A percentile compares a stretch with the other conserved stretches of the same genome.
phyloP scores from a whole-genome alignment of 2,113 vertebrate species.

The Danionella cerebrum region DNA sequence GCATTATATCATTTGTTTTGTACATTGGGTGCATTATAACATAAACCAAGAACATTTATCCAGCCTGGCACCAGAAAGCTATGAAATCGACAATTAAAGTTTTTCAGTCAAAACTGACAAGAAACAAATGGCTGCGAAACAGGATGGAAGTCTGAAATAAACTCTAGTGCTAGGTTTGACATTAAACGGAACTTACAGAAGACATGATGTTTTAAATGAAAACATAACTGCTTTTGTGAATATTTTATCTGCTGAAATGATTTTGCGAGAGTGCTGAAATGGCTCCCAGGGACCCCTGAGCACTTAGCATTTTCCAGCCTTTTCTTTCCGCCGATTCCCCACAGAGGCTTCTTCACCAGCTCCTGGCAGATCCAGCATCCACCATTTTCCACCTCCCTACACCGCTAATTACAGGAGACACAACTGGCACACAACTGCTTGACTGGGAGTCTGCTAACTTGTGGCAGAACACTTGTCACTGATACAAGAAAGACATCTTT shows the following conservation, averaged over 20 bases:
- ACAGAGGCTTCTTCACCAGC: constrained; percentile 2
- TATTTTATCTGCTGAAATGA: constrained; percentile 39
- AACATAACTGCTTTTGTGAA: constrained; percentile 32
- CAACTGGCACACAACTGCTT: constrained; percentile 23
- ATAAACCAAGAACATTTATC: too few species aligned
- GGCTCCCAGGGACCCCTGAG: constrained; percentile 29
- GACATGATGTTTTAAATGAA: constrained; percentile 27
- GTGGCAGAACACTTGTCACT: neutral
- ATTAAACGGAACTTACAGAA: constrained; percentile 32
- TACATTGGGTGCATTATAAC: too few species aligned
- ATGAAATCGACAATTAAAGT: neutral
- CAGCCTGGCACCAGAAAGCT: neutral
- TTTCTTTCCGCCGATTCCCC: constrained; percentile 30
- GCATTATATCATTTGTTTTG: too few species aligned
- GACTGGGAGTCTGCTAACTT: neutral
- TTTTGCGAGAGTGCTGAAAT: constrained; percentile 32
- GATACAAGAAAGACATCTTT: constrained; percentile 1
- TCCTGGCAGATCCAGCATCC: constrained; percentile 23
- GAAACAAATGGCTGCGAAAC: neutral
- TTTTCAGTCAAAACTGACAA: neutral
- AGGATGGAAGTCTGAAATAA: neutral
- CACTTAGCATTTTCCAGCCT: constrained; percentile 32
- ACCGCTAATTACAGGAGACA: constrained; percentile 30
- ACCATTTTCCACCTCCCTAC: constrained; percentile 20
- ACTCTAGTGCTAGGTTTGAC: constrained; percentile 20